Percentiles rank a stretch among this genome's conserved stretches.
Evolutionary conservation across 2,797 vertebrate species (phyloP).

Genomic region (Poeciliopsis paucimaculata): DNA sequence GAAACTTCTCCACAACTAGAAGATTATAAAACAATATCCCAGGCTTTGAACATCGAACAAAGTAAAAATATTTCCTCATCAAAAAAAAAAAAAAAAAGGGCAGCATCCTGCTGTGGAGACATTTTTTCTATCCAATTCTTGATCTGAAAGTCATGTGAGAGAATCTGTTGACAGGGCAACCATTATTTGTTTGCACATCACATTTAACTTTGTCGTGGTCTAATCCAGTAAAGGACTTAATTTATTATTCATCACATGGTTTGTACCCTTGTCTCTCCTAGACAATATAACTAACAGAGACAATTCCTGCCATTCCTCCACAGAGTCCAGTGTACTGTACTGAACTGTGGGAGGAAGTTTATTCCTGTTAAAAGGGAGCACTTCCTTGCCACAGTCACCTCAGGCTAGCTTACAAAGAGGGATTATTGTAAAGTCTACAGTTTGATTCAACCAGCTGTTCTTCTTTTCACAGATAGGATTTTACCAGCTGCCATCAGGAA

Average conservation of each 20-base stretch:
- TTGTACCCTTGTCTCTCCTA: not conserved
- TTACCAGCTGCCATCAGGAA: not conserved
- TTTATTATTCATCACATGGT: not conserved
- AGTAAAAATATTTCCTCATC: not conserved
- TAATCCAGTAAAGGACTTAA: not conserved
- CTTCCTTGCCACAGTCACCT: not conserved
- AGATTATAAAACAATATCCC: not conserved
- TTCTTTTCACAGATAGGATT: not conserved
- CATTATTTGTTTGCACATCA: not conserved
- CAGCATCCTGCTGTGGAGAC: not conserved
- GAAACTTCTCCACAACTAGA: not conserved
- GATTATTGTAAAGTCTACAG: not conserved
- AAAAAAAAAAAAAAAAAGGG: not conserved
- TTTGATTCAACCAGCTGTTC: not conserved
- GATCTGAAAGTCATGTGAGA: not conserved
- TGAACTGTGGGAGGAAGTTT: not conserved
- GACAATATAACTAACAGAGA: not conserved
- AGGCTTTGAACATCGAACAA: not conserved
- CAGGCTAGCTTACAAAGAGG: not conserved
- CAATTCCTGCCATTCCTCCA: not conserved
- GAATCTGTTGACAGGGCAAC: not conserved
- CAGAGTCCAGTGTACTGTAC: too few relatives aligned
- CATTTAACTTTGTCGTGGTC: not conserved
- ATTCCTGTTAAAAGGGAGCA: not conserved
- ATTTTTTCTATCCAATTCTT: not conserved